These are phyloP conservation scores for Glyptemys insculpta DNA, from an alignment of 2,797 vertebrate species.

Conservation along the genomic window DNA sequence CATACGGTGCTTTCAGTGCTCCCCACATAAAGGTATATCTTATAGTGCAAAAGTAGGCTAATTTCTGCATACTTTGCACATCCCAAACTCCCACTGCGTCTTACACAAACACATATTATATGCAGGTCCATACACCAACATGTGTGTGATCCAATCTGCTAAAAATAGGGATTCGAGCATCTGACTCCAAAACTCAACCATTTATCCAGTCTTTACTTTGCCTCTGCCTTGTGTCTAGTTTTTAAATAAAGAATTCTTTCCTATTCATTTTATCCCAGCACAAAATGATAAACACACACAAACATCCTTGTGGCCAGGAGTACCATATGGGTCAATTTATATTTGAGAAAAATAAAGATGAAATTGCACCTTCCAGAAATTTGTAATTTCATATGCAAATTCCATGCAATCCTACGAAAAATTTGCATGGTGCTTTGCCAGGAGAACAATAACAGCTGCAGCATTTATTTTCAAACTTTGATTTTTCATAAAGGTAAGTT, in stretches of 20 bases:
- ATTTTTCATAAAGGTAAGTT: not conserved
- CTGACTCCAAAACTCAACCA: not conserved
- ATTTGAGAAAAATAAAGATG: not conserved
- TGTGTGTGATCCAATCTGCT: not conserved
- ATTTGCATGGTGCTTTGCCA: not conserved
- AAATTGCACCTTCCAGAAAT: not conserved
- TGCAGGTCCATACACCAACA: not conserved
- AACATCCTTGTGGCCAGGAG: accelerated
- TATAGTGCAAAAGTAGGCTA: not conserved
- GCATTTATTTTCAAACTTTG: not conserved
- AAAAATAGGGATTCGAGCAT: not conserved
- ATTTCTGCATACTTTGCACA: accelerated
- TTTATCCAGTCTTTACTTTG: not conserved
- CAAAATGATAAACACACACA: accelerated
- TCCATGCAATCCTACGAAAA: not conserved
- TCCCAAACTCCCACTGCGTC: not conserved
- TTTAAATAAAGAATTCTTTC: not conserved
- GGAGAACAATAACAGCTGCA: not conserved
- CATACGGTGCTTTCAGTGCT: not conserved
- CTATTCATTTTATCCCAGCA: not conserved
- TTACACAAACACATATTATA: not conserved
- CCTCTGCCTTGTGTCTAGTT: not conserved
- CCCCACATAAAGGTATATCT: not conserved
- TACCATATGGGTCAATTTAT: not conserved
- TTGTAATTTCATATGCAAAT: not conserved